Conservation (phyloP, 2,888 invertebrate species). For the Patella ulyssiponensis region DNA sequence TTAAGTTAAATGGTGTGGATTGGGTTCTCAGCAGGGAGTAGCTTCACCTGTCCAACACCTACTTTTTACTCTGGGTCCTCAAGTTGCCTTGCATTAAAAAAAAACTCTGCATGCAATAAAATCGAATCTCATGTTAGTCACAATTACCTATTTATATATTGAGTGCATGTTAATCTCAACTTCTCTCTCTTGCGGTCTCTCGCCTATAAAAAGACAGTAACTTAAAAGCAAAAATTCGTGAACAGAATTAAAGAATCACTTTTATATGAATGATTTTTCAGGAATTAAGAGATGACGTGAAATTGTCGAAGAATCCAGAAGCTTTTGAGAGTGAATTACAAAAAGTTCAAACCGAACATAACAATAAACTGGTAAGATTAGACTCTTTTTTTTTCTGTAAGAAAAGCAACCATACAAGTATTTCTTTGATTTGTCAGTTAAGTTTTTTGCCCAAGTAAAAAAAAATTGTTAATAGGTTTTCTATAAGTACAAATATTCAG, state of each 20-base stretch:
- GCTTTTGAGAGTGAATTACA: slow-evolving; percentile 54
- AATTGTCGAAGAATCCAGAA: slow-evolving; percentile 47
- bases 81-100: no score
- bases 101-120: no score
- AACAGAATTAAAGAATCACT: not conserved
- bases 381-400: not conserved
- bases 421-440: not conserved
- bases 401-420: slow-evolving; percentile 14
- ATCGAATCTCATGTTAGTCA: no score
- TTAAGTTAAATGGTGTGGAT: no score
- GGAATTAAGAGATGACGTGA: slow-evolving; percentile 52
- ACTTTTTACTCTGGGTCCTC: no score
- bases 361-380: slow-evolving; percentile 53
- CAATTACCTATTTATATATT: no score
- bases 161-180: no score
- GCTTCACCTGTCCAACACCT: no score
- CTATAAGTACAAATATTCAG: not conserved
- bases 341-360: slow-evolving; percentile 46
- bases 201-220: not conserved
- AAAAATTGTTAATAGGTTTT: no score
- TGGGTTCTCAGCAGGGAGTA: no score
- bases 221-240: not conserved
- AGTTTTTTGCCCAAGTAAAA: no score
- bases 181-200: no score
- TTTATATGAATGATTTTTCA: slow-evolving; percentile 26